Percentiles rank a stretch among this genome's conserved stretches.
phyloP scores from a whole-genome alignment of 2,113 vertebrate species.

The Lycaon pictus region DNA sequence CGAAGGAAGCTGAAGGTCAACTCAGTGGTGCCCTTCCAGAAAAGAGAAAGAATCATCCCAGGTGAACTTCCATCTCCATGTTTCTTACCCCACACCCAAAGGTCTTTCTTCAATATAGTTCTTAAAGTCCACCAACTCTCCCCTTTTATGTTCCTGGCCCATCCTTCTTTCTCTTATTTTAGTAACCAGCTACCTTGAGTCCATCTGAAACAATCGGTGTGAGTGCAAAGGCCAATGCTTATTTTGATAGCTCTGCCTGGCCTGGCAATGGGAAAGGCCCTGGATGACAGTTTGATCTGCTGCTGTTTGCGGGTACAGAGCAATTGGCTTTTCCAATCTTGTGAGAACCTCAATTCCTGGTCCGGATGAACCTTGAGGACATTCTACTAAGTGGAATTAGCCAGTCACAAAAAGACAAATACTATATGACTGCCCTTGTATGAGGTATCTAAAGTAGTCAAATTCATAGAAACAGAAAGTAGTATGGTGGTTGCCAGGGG shows the following conservation, averaged over 20 bases:
- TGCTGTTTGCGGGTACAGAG: background rate
- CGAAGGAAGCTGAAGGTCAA: background rate
- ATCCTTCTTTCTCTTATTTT: background rate
- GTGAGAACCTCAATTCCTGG: background rate
- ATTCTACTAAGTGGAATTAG: background rate
- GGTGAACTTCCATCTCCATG: background rate
- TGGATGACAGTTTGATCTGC: background rate
- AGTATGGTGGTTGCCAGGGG: background rate
- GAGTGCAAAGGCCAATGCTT: background rate
- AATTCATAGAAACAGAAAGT: background rate
- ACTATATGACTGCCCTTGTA: background rate
- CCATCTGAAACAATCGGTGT: background rate
- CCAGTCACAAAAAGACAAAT: conserved; percentile 22
- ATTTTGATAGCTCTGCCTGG: background rate
- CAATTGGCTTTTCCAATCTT: background rate
- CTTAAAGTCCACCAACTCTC: background rate
- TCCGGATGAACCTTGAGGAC: background rate
- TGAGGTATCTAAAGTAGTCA: background rate
- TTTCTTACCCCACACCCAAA: background rate
- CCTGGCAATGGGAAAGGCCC: background rate
- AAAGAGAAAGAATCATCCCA: background rate
- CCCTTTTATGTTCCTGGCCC: background rate
- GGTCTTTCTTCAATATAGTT: background rate
- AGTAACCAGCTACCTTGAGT: background rate
- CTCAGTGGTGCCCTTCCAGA: background rate